A percentile compares a stretch with the other conserved stretches of the same genome.
Evolutionary conservation across 2,113 vertebrate species (phyloP).

Genomic region (Nibea albiflora): DNA sequence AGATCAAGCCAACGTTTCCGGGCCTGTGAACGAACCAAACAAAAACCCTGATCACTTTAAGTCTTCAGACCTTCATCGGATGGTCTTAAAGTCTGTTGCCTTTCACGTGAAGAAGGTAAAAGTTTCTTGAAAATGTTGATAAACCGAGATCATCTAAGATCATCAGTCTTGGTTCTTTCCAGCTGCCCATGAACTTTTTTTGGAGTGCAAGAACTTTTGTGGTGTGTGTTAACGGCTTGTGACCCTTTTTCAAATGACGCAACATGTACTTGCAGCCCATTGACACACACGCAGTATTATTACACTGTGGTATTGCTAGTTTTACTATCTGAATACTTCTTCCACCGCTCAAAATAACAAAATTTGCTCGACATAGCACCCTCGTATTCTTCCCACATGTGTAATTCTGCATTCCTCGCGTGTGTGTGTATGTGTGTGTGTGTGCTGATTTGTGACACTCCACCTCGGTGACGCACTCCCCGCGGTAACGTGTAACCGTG

Average conservation of each 20-base stretch:
- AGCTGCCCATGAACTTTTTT: neutral
- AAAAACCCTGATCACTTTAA: neutral
- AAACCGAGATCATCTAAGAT: too few relatives aligned
- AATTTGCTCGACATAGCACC: slow-evolving; percentile 11
- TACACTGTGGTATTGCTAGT: neutral
- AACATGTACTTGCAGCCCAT: neutral
- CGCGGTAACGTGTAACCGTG: slow-evolving; percentile 27
- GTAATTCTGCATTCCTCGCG: slow-evolving; percentile 64
- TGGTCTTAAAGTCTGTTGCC: neutral
- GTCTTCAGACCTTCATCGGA: neutral
- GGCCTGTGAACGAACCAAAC: neutral
- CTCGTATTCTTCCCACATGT: slow-evolving; percentile 25
- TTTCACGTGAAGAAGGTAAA: neutral
- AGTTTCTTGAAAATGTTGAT: neutral
- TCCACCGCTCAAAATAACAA: slow-evolving; percentile 4
- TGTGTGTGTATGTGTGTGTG: slow-evolving; percentile 37
- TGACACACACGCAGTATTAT: neutral
- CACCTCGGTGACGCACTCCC: slow-evolving; percentile 45
- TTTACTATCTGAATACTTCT: slow-evolving; percentile 9
- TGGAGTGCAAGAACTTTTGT: neutral
- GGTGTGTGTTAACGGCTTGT: neutral
- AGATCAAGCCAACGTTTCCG: neutral
- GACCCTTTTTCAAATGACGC: slow-evolving; percentile 6
- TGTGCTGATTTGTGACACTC: slow-evolving; percentile 54
- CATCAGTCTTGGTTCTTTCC: neutral